These are phyloP conservation scores for Psettodes erumei DNA, from an alignment of 2,113 vertebrate species.

Conservation along the genomic window DNA sequence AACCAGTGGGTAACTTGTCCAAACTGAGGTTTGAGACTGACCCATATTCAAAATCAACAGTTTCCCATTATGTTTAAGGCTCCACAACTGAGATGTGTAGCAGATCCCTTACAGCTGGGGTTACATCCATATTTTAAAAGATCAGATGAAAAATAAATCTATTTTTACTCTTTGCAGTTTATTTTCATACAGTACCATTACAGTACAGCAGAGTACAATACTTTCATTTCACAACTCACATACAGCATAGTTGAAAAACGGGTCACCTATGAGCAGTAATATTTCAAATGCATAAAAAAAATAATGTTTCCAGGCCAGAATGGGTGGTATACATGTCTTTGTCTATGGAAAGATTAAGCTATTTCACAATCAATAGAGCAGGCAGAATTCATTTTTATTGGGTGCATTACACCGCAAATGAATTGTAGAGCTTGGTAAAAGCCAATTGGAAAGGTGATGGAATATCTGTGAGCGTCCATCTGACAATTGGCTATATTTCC, in stretches of 20 bases:
- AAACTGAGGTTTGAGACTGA: background rate
- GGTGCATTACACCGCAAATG: conserved; percentile 83
- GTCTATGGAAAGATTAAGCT: conserved; percentile 75
- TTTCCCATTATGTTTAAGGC: background rate
- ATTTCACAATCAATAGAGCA: conserved; percentile 85
- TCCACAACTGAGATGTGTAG: background rate
- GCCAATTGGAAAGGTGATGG: conserved; percentile 85
- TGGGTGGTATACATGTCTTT: conserved; percentile 74
- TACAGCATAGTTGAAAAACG: conserved; percentile 4
- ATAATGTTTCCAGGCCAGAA: conserved; percentile 63
- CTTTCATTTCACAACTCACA: too few species aligned
- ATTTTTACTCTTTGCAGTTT: background rate
- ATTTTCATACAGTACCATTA: background rate
- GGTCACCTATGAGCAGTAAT: conserved; percentile 26
- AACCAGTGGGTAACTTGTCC: background rate
- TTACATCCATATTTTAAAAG: background rate
- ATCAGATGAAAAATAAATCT: background rate
- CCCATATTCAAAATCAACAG: background rate
- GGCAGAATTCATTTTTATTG: conserved; percentile 80
- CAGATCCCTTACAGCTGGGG: too few species aligned
- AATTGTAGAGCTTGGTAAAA: conserved; percentile 81
- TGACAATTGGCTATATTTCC: conserved; percentile 87
- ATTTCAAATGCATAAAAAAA: conserved; percentile 61
- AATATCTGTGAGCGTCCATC: conserved; percentile 78
- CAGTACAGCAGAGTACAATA: too few species aligned